A percentile compares a stretch with the other conserved stretches of the same genome.
Evolutionary conservation across 2,888 invertebrate species (phyloP).

Genomic region (Eristalinus aeneus): DNA sequence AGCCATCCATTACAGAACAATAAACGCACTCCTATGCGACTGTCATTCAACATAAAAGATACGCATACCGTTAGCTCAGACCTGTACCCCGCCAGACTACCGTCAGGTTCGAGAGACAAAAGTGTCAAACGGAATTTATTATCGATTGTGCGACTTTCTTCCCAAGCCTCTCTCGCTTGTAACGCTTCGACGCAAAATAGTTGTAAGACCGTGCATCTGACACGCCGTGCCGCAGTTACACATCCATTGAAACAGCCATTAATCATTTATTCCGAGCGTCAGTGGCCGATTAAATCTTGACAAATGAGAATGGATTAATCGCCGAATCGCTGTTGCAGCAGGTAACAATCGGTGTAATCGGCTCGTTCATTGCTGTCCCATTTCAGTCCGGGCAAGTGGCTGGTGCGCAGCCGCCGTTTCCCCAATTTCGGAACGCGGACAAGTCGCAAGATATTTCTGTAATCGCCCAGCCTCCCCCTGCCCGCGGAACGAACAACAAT

Average conservation of each 20-base stretch:
- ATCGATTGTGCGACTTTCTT: conserved; percentile 37
- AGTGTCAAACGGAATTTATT: conserved; percentile 33
- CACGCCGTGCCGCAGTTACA: conserved; percentile 36
- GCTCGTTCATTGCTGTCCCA: conserved; percentile 28
- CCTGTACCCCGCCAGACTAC: not conserved
- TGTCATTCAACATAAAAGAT: not conserved
- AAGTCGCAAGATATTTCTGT: conserved; percentile 39
- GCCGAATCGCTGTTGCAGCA: conserved; percentile 37
- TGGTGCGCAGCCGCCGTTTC: not conserved
- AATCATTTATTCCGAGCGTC: conserved; percentile 63
- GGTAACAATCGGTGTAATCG: conserved; percentile 40
- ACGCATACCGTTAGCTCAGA: not conserved
- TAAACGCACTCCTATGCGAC: not conserved
- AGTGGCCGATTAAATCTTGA: conserved; percentile 61
- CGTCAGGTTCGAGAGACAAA: conserved; percentile 13
- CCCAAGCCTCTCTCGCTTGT: conserved; percentile 1
- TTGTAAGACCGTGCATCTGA: conserved; percentile 27
- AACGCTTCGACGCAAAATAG: conserved; percentile 22
- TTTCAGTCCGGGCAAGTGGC: not conserved
- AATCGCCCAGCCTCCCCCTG: conserved; percentile 16
- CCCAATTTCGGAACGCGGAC: conserved; percentile 43
- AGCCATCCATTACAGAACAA: not conserved
- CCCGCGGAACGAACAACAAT: conserved; percentile 42
- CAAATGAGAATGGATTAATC: conserved; percentile 66
- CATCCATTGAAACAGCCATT: conserved; percentile 49